Base-by-base conservation (phyloP, 2,888 invertebrate genomes). In the Cheilosia vernalis region DNA sequence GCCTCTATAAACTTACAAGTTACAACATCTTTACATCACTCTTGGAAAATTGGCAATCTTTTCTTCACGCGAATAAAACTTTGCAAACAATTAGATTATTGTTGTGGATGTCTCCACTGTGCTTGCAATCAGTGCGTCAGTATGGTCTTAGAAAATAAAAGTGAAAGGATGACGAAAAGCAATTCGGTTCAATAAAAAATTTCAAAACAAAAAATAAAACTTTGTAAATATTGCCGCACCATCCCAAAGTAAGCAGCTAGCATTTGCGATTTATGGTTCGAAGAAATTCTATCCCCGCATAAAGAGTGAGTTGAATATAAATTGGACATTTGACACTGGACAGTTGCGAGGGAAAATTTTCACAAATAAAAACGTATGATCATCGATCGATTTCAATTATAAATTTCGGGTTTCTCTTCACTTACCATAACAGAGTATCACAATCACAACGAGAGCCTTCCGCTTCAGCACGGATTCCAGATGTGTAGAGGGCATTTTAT, bases 361-460 rank as follows among this genome's bases (percentile, higher is more conserved):
- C 70, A 64, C 49, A 70, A 70, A 49, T 30, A 19, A 47, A 21
- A 47, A 30, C 47, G 30, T 30, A 47, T 2, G 47, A 44, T 44
- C n/a, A 44, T 17, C 37, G 37, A 55, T 63, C 73, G 63, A 55
- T 73, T 73, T 73, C 44, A 37, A 49, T 69, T 47, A 19, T 55
- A 37, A 55, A n/a, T 30, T 44, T 44, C 9, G 9, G 30, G 15
- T 3, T 17, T 33, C 17, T 10, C 55, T 53, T 53, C 47, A 84
- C 83, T 84, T 69, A 84, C 83, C 83, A 58, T 40, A 79, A 33
- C 73, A 74, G 51, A 84, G 47, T 63, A 79, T 58, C 63, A 84
- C 63, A 58, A 79, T 58, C 63, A 84, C 63, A 58, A 79, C 21
- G 67, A 79, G 21, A n/a, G 63, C 58, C 58, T 58, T 69, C 9